Evolutionary conservation across 2,888 invertebrate genomes (phyloP).

Genomic region (Trypoxylon attenuatum): DNA sequence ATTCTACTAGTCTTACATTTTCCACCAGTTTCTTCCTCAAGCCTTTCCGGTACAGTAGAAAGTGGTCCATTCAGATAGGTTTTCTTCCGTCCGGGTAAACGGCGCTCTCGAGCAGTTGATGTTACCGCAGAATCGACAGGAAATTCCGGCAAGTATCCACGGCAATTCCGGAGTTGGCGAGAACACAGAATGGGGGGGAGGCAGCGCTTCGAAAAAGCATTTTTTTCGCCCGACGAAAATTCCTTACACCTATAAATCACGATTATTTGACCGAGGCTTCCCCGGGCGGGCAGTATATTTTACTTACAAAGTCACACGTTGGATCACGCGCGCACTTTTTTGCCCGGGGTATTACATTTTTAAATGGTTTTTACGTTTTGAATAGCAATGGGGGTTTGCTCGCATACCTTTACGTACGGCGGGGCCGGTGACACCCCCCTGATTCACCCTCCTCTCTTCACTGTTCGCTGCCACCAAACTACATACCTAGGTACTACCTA

Average conservation of each 20-base stretch:
- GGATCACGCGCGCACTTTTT: slow-evolving; percentile 67
- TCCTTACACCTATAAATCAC: slow-evolving; percentile 73
- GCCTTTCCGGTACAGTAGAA: too few species aligned
- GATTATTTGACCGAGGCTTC: slow-evolving; percentile 74
- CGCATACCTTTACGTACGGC: slow-evolving; percentile 47
- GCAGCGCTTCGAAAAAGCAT: slow-evolving; percentile 45
- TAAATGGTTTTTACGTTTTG: slow-evolving; percentile 75
- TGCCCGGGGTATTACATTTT: slow-evolving; percentile 72
- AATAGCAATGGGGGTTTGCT: slow-evolving; percentile 71
- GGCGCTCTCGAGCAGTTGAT: too few species aligned
- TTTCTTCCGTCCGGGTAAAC: too few species aligned
- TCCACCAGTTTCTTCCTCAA: too few species aligned
- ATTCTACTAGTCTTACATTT: too few species aligned
- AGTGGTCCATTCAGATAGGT: too few species aligned
- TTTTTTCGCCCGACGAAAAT: slow-evolving; percentile 62
- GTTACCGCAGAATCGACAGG: background rate
- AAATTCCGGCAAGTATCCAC: background rate
- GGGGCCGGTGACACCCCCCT: slow-evolving; percentile 14
- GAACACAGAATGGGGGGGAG: background rate
- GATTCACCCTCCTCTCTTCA: slow-evolving; percentile 10
- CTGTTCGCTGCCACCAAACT: background rate
- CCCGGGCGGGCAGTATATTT: slow-evolving; percentile 72
- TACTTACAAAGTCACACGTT: slow-evolving; percentile 73
- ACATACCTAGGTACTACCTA: background rate
- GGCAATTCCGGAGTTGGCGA: background rate